Percentiles rank a stretch among this genome's conserved stretches.
Conservation (phyloP, 2,113 vertebrate genomes). For the Ochotona curzoniae region DNA sequence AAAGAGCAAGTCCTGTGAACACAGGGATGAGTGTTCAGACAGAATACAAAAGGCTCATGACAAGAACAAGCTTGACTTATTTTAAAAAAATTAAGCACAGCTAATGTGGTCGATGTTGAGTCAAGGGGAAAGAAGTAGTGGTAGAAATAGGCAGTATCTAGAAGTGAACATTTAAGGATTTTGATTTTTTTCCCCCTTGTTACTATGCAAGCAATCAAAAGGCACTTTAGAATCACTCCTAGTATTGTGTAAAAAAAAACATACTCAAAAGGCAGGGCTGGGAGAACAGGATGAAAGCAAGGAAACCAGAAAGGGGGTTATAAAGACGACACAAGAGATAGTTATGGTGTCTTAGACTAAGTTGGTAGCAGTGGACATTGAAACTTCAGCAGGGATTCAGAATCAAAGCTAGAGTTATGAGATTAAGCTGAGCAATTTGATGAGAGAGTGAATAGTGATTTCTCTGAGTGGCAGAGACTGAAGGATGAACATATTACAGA, state of each 20-base stretch:
- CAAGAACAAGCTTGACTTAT: not conserved
- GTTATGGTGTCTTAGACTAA: not conserved
- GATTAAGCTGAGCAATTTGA: conserved; percentile 7
- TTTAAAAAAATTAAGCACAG: not conserved
- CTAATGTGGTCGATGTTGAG: not conserved
- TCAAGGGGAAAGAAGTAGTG: not conserved
- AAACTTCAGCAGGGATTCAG: not conserved
- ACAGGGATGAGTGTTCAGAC: not conserved
- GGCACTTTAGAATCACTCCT: not conserved
- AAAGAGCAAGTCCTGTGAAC: conserved; percentile 8
- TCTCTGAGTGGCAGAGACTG: not conserved
- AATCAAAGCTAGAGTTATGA: not conserved
- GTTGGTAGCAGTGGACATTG: not conserved
- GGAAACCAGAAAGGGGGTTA: not conserved
- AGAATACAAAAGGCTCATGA: conserved; percentile 24
- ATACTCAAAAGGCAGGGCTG: not conserved
- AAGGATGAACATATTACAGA: not conserved
- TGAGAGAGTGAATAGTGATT: conserved; percentile 5
- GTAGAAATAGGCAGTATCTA: not conserved
- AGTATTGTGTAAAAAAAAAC: not conserved
- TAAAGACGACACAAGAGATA: not conserved
- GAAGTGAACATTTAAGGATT: not conserved
- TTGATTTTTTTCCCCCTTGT: conserved; percentile 7
- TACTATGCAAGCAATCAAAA: not conserved
- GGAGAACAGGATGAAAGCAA: conserved; percentile 13